phyloP scores from a whole-genome alignment of 2,797 vertebrate species.

The Thalassophryne amazonica region DNA sequence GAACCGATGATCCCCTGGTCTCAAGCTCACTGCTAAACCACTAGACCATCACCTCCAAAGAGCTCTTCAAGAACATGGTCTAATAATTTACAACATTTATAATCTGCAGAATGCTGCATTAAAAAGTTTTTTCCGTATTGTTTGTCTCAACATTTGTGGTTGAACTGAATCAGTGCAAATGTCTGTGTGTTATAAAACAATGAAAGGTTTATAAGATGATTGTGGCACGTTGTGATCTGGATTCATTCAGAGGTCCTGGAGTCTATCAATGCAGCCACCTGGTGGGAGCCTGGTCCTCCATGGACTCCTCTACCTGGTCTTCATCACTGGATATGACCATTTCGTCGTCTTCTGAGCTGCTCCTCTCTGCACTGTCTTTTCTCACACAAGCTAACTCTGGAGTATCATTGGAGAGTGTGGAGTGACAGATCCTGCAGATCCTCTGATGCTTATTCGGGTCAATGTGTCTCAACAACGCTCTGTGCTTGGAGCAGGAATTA shows the following conservation, averaged over 20 bases:
- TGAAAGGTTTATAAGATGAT: no score
- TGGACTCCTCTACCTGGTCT: conserved; percentile 49
- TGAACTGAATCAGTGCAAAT: no score
- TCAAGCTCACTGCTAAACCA: no score
- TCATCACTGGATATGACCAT: conserved; percentile 55
- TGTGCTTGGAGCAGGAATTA: conserved; percentile 80
- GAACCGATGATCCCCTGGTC: no score
- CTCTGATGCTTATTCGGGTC: conserved; percentile 78
- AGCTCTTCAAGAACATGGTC: no score
- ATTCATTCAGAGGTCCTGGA: background rate
- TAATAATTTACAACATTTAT: no score
- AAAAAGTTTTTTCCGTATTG: no score
- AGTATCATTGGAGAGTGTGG: conserved; percentile 37
- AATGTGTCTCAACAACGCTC: conserved; percentile 78
- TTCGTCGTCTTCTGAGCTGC: background rate
- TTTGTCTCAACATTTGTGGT: no score
- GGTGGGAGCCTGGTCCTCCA: background rate
- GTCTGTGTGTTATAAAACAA: no score
- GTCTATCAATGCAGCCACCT: conserved; percentile 39
- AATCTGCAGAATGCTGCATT: no score
- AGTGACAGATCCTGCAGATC: conserved; percentile 82
- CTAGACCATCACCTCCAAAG: no score
- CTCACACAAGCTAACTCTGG: background rate
- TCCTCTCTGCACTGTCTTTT: conserved; percentile 20
- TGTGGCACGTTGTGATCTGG: no score